These are phyloP conservation scores for Cassiopea andromeda DNA, from an alignment of 30 jellyfish, hydroid and myxozoan species.

Conservation along the genomic window DNA sequence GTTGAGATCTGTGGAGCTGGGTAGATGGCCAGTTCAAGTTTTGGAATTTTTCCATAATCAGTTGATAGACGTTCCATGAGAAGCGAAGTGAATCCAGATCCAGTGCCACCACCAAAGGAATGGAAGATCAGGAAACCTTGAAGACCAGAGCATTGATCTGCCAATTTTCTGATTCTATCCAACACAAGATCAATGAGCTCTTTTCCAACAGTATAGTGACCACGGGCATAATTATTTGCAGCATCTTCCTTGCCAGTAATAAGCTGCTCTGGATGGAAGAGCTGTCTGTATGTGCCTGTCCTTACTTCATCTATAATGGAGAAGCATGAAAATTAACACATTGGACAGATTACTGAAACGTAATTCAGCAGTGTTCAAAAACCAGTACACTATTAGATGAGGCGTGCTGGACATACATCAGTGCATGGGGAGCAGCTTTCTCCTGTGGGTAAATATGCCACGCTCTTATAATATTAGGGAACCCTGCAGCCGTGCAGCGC, in stretches of 20 bases:
- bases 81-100: slow-evolving; percentile 93
- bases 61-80: slow-evolving; percentile 95
- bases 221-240: slow-evolving; percentile 98
- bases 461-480: too few relatives aligned
- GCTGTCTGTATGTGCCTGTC: slow-evolving; percentile 94
- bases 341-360: not conserved
- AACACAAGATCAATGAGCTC: slow-evolving; percentile 84
- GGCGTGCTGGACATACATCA: too few relatives aligned
- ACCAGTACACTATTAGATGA: not conserved
- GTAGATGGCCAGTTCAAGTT: slow-evolving; percentile 91
- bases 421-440: too few relatives aligned
- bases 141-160: slow-evolving; percentile 96
- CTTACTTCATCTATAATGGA: slow-evolving; percentile 84
- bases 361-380: not conserved
- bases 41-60: slow-evolving; percentile 92
- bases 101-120: slow-evolving; percentile 99
- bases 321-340: not conserved
- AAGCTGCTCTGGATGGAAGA: slow-evolving; percentile 95
- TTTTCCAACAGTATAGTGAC: slow-evolving; percentile 98
- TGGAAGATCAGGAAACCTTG: slow-evolving; percentile 96
- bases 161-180: slow-evolving; percentile 92
- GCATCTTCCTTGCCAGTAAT: slow-evolving; percentile 98
- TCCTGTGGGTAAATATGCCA: too few relatives aligned
- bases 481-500: too few relatives aligned
- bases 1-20: slow-evolving; percentile 99